Evolutionary conservation across 2,888 invertebrate genomes (phyloP), one percentile per base, ranked within the genome.

Genomic region (Chrysotoxum bicinctum): DNA sequence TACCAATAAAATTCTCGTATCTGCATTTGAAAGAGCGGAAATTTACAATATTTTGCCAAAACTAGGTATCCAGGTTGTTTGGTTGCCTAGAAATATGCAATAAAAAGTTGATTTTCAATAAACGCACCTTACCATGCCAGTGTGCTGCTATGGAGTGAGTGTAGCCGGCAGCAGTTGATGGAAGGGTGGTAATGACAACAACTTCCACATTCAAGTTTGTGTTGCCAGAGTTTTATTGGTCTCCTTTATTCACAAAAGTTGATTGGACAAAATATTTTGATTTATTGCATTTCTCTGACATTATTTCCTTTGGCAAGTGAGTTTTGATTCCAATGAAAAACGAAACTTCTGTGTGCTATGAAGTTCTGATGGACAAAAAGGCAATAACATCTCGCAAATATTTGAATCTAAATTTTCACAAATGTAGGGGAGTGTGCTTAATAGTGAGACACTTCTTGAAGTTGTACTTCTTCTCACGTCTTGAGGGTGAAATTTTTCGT

Each of bases 181-280:
- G 32, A 56, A 35, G 7, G 56, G 7, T 35, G 16, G 12, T 35
- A 56, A 56, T 37, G 58, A 58, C 58, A 58, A 35, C 16, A 58
- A 35, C 19, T 35, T 35, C 14, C 21, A 37, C 3, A 19, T 35
- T 1, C 56, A 23, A 19, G 19, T 43, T 26, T 32, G 8, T 19
- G 30, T 30, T 64, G n/a, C 8, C 16, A 45, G 8, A 50, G 23
- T 50, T 50, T 66, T 35, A 50, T 50, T 50, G 66, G 26, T 23
- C 66, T 66, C 35, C 66, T 66, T 66, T 35, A 45, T 66, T 56
- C 56, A 75, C 48, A 60, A 60, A 56, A 75, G 16, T 75, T 66
- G 64, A 75, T 75, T 75, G 74, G 45, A 75, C 54, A 66, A 75
- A 66, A 66, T 66, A 35, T 40, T 54, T n/a, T 74, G 43, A 56